Percentiles rank a stretch among this genome's conserved stretches.
Conservation (phyloP, 2,797 vertebrate species). For the Cryptoprocta ferox region DNA sequence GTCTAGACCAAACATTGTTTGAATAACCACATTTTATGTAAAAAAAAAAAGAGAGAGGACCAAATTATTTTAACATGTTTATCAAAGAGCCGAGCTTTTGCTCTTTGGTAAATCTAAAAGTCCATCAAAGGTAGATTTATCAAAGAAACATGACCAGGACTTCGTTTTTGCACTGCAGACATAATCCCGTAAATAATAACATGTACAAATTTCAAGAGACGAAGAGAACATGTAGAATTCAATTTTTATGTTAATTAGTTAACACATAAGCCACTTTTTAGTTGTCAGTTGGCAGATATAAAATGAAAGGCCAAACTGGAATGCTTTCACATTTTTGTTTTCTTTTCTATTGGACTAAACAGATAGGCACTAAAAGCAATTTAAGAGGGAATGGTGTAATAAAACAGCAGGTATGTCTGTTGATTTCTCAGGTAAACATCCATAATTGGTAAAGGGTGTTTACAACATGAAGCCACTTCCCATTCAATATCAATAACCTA, state of each 20-base stretch:
- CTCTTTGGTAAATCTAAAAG: not conserved
- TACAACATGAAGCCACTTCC: constrained; percentile 18
- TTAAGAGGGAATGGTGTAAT: not conserved
- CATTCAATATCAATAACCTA: not conserved
- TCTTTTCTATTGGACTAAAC: not conserved
- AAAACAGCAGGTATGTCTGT: constrained; percentile 48
- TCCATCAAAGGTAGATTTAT: not conserved
- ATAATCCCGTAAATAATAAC: not conserved
- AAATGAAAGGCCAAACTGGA: not conserved
- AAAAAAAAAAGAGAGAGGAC: not conserved
- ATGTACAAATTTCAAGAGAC: not conserved
- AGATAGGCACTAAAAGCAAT: not conserved
- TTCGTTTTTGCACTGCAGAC: not conserved
- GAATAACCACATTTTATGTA: not conserved
- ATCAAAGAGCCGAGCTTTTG: not conserved
- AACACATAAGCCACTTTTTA: not conserved
- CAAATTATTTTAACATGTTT: constrained; percentile 25
- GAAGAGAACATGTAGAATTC: not conserved
- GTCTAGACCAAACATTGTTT: not conserved
- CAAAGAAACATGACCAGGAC: not conserved
- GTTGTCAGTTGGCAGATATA: not conserved
- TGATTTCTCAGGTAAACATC: constrained; percentile 55
- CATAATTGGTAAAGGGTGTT: not conserved
- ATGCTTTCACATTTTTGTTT: not conserved
- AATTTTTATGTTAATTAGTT: not conserved